Base-by-base conservation (phyloP, 1,140 invertebrate genomes). In the Akabosia matsudoensis region DNA sequence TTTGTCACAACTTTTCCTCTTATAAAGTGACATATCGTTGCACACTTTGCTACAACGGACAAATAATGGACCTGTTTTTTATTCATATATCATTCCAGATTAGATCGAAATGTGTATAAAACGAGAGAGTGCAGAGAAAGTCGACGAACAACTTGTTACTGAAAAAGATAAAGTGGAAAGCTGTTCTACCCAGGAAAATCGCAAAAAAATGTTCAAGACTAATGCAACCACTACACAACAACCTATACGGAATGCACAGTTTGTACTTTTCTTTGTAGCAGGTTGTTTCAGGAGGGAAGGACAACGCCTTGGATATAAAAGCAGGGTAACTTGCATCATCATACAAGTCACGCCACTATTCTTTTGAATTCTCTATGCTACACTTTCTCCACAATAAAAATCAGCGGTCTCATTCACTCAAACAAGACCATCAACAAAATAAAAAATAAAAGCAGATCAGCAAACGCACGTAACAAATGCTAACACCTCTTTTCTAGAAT, bases 331-430 rank as follows among this genome's bases (percentile, higher is more conserved):
- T 56, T 56, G 24, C 24, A 56, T 56, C 54, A 56, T 56, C 54
- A 24, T 56, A 56, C 54, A 56, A 56, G 54, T 56, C 54, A 56
- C 54, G 54, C 54, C 24, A 56, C 54, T n/a, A n/a, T n/a, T n/a
- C 14, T 24, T 56, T 56, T 10, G 54, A 13, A 24, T 4, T 45
- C 18, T 45, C 37, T 45, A 45, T 18, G 7, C 10, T 56, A 4
- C 22, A n/a, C 24, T 56, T 56, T 56, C 54, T 16, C 10, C 54
- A n/a, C 54, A 3, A n/a, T 13, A 56, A 56, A 56, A 56, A 56
- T 56, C 54, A 56, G 54, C n/a, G 54, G 13, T 16, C 54, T 56
- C 54, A 56, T 10, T 56, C 37, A 45, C 37, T 45, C 37, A 45
- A 45, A 45, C 18, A 45, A 45, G 7, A 45, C 7, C 37, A 45